Conservation (phyloP, 30 jellyfish, hydroid and myxozoan genomes). For the Sanderia malayensis region DNA sequence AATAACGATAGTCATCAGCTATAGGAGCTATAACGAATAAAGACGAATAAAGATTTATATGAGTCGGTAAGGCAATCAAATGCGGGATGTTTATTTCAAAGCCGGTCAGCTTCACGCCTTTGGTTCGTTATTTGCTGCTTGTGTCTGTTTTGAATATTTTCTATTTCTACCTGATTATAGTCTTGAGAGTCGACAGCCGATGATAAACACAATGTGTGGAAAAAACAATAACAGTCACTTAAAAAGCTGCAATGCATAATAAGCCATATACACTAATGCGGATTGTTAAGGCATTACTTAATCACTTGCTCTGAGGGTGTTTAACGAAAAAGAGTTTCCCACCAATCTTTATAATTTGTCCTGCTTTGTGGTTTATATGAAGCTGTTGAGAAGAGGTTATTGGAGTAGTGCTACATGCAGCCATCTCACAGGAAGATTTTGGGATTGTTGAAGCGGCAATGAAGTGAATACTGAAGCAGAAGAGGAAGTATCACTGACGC, state of each 20-base stretch:
- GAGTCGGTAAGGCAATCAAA: too few species aligned
- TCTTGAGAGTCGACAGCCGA: slow-evolving; percentile 1
- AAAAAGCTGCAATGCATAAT: not conserved
- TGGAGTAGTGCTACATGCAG: not conserved
- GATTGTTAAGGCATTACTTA: not conserved
- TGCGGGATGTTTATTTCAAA: too few species aligned
- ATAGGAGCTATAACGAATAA: too few species aligned
- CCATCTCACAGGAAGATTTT: not conserved
- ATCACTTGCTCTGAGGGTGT: not conserved
- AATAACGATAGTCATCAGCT: not conserved
- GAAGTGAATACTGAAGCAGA: not conserved
- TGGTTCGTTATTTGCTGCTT: not conserved
- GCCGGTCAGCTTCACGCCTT: too few species aligned
- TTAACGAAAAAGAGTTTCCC: not conserved
- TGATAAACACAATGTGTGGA: not conserved
- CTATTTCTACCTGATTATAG: not conserved
- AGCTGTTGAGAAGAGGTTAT: not conserved
- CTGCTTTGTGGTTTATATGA: not conserved
- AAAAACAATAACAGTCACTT: not conserved
- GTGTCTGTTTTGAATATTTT: not conserved
- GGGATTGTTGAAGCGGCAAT: not conserved
- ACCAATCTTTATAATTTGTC: not conserved
- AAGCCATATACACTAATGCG: slow-evolving; percentile 1
- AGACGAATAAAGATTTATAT: too few species aligned
- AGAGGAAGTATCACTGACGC: not conserved